A percentile compares a stretch with the other conserved stretches of the same genome.
These are phyloP conservation scores for Aplysina aerophoba DNA, from an alignment of 37 sponge, comb jelly and placozoan genomes.

Conservation along the genomic window DNA sequence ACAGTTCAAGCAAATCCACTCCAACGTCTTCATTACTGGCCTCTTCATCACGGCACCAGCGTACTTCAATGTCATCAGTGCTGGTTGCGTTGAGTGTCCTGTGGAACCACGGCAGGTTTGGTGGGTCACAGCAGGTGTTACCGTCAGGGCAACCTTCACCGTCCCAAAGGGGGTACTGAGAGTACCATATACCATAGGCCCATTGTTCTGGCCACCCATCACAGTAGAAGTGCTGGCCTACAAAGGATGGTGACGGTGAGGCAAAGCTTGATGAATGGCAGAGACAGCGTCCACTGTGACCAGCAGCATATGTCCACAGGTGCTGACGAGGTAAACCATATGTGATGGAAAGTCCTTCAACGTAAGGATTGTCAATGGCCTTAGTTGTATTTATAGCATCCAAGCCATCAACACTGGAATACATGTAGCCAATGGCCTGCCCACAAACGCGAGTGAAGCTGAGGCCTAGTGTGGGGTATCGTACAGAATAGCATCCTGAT, in stretches of 20 bases:
- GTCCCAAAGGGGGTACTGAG: constrained; percentile 38
- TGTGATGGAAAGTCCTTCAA: constrained; percentile 15
- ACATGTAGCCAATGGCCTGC: neutral
- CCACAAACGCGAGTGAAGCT: constrained; percentile 4
- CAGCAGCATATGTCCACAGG: constrained; percentile 3
- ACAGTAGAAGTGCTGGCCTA: no score
- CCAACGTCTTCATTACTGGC: no score
- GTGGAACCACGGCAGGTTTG: constrained; percentile 29
- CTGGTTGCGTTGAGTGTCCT: neutral
- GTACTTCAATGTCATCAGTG: constrained; percentile 25
- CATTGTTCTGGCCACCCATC: no score
- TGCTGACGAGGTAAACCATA: neutral
- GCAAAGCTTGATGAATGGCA: no score
- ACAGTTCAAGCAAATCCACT: no score
- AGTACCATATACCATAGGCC: no score
- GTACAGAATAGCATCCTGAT: neutral
- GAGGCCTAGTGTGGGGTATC: neutral
- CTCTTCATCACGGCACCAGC: neutral
- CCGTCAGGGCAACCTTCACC: constrained; percentile 19
- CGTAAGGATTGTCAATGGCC: neutral
- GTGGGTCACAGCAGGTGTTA: constrained; percentile 23
- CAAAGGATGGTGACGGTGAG: no score
- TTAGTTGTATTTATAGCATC: neutral
- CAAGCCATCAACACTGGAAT: neutral
- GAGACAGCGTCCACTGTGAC: neutral